phyloP scores from a whole-genome alignment of 2,797 vertebrate genomes.

The Macropodus opercularis region DNA sequence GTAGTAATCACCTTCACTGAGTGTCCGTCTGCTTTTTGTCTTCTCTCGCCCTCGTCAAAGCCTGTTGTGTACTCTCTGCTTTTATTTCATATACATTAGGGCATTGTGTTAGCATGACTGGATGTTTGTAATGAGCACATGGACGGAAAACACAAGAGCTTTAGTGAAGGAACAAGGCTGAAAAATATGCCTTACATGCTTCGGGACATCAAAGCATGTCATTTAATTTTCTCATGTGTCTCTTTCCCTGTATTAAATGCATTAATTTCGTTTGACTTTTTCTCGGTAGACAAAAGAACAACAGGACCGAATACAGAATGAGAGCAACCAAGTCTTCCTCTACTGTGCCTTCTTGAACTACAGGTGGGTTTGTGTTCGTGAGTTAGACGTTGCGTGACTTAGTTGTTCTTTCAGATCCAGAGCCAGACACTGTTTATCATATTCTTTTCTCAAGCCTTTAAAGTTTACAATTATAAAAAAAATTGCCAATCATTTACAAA shows the following conservation, averaged over 20 bases:
- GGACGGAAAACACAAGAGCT: constrained; percentile 16
- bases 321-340: constrained; percentile 87
- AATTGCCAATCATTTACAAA: constrained; percentile 23
- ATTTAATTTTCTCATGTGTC: constrained; percentile 19
- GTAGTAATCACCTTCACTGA: constrained; percentile 59
- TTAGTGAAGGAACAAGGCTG: constrained; percentile 17
- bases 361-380: constrained; percentile 82
- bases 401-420: constrained; percentile 24
- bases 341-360: constrained; percentile 97
- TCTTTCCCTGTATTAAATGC: background rate
- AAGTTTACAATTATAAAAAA: constrained; percentile 33
- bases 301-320: constrained; percentile 82
- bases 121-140: constrained; percentile 30
- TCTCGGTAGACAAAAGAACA: constrained; percentile 86
- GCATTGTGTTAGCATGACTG: too few relatives aligned
- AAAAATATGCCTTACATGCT: constrained; percentile 18
- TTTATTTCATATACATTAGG: constrained; percentile 4
- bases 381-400: constrained; percentile 15
- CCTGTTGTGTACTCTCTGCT: constrained; percentile 24
- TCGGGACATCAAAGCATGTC: constrained; percentile 17
- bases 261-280: constrained; percentile 25
- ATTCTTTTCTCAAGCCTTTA: constrained; percentile 17
- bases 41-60: too few relatives aligned
- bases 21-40: constrained; percentile 18
- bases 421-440: constrained; percentile 33